These are phyloP conservation scores for Slavum lentiscoides DNA, from an alignment of 2,888 invertebrate genomes.

Conservation along the genomic window DNA sequence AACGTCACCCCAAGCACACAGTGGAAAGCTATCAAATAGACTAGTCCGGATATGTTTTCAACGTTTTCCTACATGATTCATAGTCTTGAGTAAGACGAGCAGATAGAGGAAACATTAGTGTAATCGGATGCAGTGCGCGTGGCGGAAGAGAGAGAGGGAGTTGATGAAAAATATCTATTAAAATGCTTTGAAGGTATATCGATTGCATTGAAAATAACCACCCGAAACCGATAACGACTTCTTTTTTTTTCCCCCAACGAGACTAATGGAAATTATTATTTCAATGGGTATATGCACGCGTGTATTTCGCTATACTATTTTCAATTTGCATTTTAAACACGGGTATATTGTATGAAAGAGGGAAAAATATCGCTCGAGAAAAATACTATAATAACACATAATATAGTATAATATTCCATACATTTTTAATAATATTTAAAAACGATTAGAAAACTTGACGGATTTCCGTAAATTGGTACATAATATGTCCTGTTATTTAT, in stretches of 20 bases:
- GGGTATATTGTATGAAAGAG: no score
- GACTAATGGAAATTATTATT: background rate
- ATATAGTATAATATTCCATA: no score
- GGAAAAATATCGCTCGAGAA: no score
- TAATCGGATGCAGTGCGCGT: conserved; percentile 2
- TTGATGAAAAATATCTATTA: background rate
- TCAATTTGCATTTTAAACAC: no score
- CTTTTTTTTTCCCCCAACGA: background rate
- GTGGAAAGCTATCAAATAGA: conserved; percentile 22
- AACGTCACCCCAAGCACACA: background rate
- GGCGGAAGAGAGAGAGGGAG: conserved; percentile 11
- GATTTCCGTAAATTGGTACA: no score
- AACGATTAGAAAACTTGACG: no score
- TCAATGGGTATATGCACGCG: background rate
- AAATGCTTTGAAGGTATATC: conserved; percentile 6
- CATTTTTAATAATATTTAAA: no score
- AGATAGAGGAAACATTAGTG: conserved; percentile 24
- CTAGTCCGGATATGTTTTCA: conserved; percentile 25
- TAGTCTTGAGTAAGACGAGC: conserved; percentile 10
- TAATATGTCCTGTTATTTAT: no score
- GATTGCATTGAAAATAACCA: background rate
- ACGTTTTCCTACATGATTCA: conserved; percentile 22
- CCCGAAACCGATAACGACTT: background rate
- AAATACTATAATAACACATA: no score
- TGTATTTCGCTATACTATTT: no score